Conservation (phyloP, 2,113 vertebrate genomes). For the Suncus etruscus region DNA sequence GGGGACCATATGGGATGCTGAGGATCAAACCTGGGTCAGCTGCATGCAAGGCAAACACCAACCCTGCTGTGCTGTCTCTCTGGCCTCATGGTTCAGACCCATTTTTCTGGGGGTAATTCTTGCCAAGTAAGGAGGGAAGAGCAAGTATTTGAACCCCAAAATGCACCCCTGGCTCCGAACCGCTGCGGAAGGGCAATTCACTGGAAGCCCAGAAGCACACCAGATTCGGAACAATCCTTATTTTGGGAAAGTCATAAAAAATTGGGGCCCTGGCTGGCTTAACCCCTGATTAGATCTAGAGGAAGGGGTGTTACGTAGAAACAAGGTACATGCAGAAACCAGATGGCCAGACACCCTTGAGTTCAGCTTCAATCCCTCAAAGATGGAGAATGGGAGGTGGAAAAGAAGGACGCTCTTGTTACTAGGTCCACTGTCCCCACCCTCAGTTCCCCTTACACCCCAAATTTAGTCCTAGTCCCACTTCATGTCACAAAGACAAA, state of each 20-base stretch:
- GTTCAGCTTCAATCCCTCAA: not conserved
- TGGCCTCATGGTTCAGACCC: no score
- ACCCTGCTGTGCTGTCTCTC: no score
- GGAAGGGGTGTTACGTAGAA: not conserved
- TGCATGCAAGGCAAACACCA: no score
- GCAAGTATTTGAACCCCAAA: not conserved
- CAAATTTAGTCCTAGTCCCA: no score
- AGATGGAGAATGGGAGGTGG: not conserved
- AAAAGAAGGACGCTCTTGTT: rapidly evolving
- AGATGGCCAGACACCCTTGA: not conserved
- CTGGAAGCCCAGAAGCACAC: not conserved
- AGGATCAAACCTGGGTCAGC: no score
- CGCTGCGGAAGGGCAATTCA: not conserved
- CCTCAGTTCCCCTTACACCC: not conserved
- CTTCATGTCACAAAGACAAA: no score
- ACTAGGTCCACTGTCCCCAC: not conserved
- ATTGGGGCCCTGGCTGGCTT: not conserved
- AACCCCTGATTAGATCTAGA: not conserved
- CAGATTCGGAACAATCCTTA: not conserved
- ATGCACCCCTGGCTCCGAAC: not conserved
- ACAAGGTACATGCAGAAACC: not conserved
- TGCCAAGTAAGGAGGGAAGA: not conserved
- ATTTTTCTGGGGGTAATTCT: no score
- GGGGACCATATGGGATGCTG: no score
- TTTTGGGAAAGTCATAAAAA: not conserved